Percentiles rank a stretch among this genome's conserved stretches.
Conservation (phyloP, 2,888 invertebrate species). For the Teleiodes luculella region DNA sequence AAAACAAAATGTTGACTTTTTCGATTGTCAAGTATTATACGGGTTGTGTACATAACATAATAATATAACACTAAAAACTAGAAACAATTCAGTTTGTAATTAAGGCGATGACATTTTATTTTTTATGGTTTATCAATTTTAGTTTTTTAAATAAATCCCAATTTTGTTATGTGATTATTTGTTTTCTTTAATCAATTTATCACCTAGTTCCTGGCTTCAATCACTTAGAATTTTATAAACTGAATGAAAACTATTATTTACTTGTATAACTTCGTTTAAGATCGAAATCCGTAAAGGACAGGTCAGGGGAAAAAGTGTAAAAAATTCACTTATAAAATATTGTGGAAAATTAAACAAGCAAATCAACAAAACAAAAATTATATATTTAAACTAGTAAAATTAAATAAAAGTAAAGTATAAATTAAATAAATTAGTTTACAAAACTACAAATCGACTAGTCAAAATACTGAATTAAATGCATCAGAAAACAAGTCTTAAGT, state of each 20-base stretch:
- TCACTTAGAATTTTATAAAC: too few relatives aligned
- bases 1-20: too few relatives aligned
- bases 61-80: too few relatives aligned
- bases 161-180: not conserved
- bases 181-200: not conserved
- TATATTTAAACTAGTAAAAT: constrained; percentile 29
- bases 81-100: not conserved
- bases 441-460: constrained; percentile 25
- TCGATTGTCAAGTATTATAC: constrained; percentile 23
- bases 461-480: constrained; percentile 26
- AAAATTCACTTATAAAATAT: not conserved
- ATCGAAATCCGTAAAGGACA: too few relatives aligned
- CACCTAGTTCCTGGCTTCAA: too few relatives aligned
- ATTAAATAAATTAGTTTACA: constrained; percentile 26
- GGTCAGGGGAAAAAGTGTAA: not conserved
- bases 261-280: too few relatives aligned
- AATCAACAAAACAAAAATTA: constrained; percentile 33
- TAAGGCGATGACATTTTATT: constrained; percentile 11
- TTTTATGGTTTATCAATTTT: constrained; percentile 6
- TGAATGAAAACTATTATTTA: too few relatives aligned
- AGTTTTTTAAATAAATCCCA: constrained; percentile 4
- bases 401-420: constrained; percentile 34
- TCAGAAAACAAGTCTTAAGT: constrained; percentile 11
- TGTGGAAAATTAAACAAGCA: constrained; percentile 22
- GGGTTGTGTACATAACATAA: constrained; percentile 23